Conservation (phyloP, 2,113 vertebrate species). For the Protobothrops flavoviridis region DNA sequence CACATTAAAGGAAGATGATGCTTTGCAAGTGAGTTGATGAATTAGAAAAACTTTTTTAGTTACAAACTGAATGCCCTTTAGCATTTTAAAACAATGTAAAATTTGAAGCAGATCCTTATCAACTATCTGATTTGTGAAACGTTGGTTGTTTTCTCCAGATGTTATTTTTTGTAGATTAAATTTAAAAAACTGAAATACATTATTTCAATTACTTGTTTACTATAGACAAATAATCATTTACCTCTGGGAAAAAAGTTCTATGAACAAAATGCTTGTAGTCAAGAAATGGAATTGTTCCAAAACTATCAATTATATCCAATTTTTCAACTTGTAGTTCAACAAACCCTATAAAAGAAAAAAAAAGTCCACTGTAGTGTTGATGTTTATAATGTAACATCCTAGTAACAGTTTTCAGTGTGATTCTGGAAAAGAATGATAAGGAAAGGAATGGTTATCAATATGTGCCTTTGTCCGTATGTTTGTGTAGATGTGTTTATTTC, state of each 20-base stretch:
- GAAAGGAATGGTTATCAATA: not conserved
- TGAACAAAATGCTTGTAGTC: conserved; percentile 97
- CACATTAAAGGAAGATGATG: not conserved
- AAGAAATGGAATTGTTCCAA: conserved; percentile 89
- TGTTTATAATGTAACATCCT: conserved; percentile 33
- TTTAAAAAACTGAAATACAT: not conserved
- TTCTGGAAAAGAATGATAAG: conserved; percentile 3
- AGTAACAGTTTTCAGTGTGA: conserved; percentile 21
- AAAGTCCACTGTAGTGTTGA: conserved; percentile 29
- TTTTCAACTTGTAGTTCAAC: conserved; percentile 94
- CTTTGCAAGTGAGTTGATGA: not conserved
- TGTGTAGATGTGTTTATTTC: not conserved
- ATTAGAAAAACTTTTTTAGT: not conserved
- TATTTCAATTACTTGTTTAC: conserved; percentile 51
- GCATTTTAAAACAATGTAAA: not conserved
- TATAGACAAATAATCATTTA: conserved; percentile 62
- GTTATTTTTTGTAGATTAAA: not conserved
- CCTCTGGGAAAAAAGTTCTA: conserved; percentile 95
- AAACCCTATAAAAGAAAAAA: conserved; percentile 79
- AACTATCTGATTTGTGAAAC: not conserved
- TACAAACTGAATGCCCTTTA: not conserved
- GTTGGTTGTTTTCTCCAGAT: not conserved
- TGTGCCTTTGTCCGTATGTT: not conserved
- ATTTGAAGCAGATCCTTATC: not conserved
- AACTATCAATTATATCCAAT: conserved; percentile 85